A percentile compares a stretch with the other conserved stretches of the same genome.
Conservation (phyloP, 2,888 invertebrate species). For the Acanthococcus lagerstroemiae region DNA sequence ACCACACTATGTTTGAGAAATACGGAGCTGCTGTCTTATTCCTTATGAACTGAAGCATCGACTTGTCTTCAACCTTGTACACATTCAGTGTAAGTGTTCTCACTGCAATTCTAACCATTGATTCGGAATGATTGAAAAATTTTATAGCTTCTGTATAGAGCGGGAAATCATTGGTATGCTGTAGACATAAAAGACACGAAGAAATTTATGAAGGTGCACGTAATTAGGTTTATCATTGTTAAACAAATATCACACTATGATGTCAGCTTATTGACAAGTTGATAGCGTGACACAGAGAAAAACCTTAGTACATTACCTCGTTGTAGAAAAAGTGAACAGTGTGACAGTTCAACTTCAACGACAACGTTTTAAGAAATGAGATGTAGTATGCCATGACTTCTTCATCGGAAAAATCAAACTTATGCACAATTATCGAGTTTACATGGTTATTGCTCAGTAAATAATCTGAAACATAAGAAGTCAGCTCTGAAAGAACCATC, state of each 20-base stretch:
- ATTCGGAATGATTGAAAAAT: constrained; percentile 97
- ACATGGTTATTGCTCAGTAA: constrained; percentile 98
- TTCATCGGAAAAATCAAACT: constrained; percentile 99
- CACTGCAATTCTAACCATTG: constrained; percentile 98
- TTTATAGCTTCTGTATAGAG: constrained; percentile 98
- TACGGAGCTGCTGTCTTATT: constrained; percentile 96
- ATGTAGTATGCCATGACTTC: constrained; percentile 99
- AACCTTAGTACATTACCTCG: constrained; percentile 66
- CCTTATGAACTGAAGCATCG: constrained; percentile 89
- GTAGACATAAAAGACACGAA: constrained; percentile 40
- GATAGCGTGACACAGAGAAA: too few relatives aligned
- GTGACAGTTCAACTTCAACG: constrained; percentile 91
- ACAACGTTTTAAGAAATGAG: constrained; percentile 95
- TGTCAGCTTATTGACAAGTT: too few relatives aligned
- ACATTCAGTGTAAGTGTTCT: constrained; percentile 95
- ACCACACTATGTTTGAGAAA: constrained; percentile 97
- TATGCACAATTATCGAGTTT: constrained; percentile 97
- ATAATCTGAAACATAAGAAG: too few relatives aligned
- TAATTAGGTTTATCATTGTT: background rate
- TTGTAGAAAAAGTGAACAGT: constrained; percentile 99
- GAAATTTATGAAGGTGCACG: background rate
- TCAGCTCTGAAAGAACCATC: too few relatives aligned
- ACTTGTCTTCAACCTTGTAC: constrained; percentile 83
- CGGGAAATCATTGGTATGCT: constrained; percentile 98
- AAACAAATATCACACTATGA: too few relatives aligned